A percentile compares a stretch with the other conserved stretches of the same genome.
phyloP scores from a whole-genome alignment of 2,113 vertebrate species.

The Delphinapterus leucas region DNA sequence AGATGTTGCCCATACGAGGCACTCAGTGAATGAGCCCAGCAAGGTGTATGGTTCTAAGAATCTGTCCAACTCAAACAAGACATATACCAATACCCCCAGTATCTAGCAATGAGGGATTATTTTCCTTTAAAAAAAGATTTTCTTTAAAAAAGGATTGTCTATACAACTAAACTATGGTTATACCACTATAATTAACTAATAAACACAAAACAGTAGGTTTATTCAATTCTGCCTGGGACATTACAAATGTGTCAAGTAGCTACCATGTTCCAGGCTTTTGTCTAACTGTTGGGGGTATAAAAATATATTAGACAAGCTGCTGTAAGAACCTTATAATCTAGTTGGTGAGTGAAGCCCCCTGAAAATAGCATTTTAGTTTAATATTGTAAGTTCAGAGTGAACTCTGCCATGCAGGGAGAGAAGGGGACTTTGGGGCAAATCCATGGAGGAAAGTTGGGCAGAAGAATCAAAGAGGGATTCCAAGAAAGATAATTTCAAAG shows the following conservation, averaged over 20 bases:
- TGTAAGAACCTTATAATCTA: not conserved
- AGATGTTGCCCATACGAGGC: not conserved
- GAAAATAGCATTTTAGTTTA: not conserved
- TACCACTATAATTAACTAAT: not conserved
- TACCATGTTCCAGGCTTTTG: not conserved
- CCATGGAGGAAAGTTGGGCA: not conserved
- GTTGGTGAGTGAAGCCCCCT: not conserved
- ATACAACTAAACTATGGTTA: not conserved
- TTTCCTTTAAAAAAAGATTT: not conserved
- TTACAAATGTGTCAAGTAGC: not conserved
- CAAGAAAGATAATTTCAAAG: not conserved
- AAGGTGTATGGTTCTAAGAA: not conserved
- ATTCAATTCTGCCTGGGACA: not conserved
- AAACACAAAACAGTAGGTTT: not conserved
- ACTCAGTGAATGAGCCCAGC: not conserved
- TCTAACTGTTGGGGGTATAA: not conserved
- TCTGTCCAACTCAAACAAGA: not conserved
- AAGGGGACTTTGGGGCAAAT: not conserved
- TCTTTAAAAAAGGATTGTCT: not conserved
- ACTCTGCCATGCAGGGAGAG: not conserved
- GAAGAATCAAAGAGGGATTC: not conserved
- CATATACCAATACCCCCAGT: not conserved
- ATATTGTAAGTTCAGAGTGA: not conserved
- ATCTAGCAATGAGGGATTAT: not conserved
- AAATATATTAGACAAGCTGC: not conserved